Base-by-base conservation (phyloP, 2,113 vertebrate genomes). In the Microcebus murinus region DNA sequence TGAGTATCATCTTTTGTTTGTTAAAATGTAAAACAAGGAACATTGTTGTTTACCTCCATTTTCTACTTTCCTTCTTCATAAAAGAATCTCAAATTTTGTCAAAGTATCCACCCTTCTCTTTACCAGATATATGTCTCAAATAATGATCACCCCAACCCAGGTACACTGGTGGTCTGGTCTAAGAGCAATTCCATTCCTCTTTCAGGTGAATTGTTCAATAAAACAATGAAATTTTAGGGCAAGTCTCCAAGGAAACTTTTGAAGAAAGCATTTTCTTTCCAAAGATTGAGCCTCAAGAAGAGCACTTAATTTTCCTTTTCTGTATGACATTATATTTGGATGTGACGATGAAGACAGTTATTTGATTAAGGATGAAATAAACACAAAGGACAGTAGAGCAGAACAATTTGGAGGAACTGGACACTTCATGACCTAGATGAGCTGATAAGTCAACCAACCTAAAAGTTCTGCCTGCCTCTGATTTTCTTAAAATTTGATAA, bases 401-500 rank as follows among this genome's bases (percentile, higher is more conserved):
- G 86, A 87, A 29, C 20, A 27, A 36, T 34, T 25, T 25, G 2
- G 82, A 83, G 2, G 11, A 70, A 74, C 21, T 81, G 80, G 55
- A 48, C 12, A 10, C 36, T 88, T 88, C 77, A 34, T 59, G 20
- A 65, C 13, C 18, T 86, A 6, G 4, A 39, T 77, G n/a, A 87
- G n/a, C n/a, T 82, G n/a, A 45, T 87, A 76, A 71, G n/a, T 68
- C 23, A 90, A 42, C 27, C 48, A 63, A 36, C 2, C 34, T 68
- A 15, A 36, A 65, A 59, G 18, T 34, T 3, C 48, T 23, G 68
- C 14, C 8, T 73, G 63, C 20, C 15, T 91, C 23, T 87, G 17
- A n/a, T 74, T 86, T 95, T 57, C 71, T 31, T 73, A 80, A 73
- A 92, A 65, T 50, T 92, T 85, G 36, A 81, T 48, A 76, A 81